phyloP scores from a whole-genome alignment of 2,888 invertebrate species.

The Aphelenchoides bicaudatus region DNA sequence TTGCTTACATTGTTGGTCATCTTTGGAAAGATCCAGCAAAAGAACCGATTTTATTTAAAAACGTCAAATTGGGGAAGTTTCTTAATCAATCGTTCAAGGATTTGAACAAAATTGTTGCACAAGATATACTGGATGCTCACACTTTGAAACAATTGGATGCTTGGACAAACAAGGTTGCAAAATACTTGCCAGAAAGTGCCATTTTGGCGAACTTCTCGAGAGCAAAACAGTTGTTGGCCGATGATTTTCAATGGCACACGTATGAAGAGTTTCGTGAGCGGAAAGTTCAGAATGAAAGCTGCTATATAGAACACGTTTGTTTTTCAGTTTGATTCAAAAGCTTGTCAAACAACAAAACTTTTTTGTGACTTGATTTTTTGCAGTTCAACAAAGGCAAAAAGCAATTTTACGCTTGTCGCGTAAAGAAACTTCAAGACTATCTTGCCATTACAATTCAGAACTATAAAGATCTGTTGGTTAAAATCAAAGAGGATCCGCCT shows the following conservation, averaged over 20 bases:
- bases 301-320: neutral
- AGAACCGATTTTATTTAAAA: neutral
- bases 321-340: neutral
- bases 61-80: neutral
- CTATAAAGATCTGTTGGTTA: neutral
- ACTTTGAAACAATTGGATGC: neutral
- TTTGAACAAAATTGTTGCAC: neutral
- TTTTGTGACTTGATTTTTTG: too few species aligned
- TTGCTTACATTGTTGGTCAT: constrained; percentile 9
- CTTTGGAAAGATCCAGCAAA: neutral
- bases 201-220: neutral
- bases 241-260: neutral
- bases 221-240: neutral
- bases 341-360: too few species aligned
- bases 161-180: neutral
- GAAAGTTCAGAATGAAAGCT: constrained; percentile 4
- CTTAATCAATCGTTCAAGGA: constrained; percentile 1
- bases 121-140: neutral
- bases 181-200: constrained; percentile 4
- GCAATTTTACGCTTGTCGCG: neutral
- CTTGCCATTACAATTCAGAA: neutral
- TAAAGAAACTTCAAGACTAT: neutral
- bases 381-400: constrained; percentile 2
- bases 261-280: neutral
- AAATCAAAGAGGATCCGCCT: neutral